A percentile compares a stretch with the other conserved stretches of the same genome.
Evolutionary conservation across 2,888 invertebrate genomes (phyloP).

Genomic region (Coelopa pilipes): DNA sequence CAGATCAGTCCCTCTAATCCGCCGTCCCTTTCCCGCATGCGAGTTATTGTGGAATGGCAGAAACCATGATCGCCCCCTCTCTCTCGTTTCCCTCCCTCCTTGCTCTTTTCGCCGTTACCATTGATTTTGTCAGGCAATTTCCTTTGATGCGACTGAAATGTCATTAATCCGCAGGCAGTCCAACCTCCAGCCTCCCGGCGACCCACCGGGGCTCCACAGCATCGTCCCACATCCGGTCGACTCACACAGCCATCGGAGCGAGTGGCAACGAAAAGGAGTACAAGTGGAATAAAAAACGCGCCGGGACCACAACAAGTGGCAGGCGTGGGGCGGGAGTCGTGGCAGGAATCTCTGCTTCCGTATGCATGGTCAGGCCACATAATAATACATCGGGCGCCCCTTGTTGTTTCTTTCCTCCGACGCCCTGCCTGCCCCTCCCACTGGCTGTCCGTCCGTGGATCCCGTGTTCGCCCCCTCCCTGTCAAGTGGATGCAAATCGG

Average conservation of each 20-base stretch:
- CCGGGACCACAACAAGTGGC: constrained; percentile 2
- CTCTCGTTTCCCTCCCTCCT: too few relatives aligned
- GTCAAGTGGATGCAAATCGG: too few relatives aligned
- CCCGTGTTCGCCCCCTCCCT: too few relatives aligned
- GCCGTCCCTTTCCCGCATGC: too few relatives aligned
- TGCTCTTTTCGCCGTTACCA: not conserved
- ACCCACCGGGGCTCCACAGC: too few relatives aligned
- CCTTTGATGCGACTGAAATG: constrained; percentile 10
- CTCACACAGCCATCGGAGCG: not conserved
- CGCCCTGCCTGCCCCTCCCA: not conserved
- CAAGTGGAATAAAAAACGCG: not conserved
- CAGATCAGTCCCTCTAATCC: too few relatives aligned
- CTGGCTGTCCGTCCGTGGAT: not conserved
- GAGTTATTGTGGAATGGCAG: too few relatives aligned
- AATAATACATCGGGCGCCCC: constrained; percentile 33
- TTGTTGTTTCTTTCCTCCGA: not conserved
- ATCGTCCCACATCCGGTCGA: too few relatives aligned
- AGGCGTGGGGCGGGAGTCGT: not conserved
- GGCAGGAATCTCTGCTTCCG: not conserved
- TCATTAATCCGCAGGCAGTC: constrained; percentile 4
- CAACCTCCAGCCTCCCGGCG: constrained; percentile 6
- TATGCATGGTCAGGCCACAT: constrained; percentile 38
- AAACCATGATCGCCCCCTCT: too few relatives aligned
- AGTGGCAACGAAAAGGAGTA: not conserved
- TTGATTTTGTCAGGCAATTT: constrained; percentile 16